Conservation (phyloP, 2,888 invertebrate species). For the Chaitophorus viminalis region DNA sequence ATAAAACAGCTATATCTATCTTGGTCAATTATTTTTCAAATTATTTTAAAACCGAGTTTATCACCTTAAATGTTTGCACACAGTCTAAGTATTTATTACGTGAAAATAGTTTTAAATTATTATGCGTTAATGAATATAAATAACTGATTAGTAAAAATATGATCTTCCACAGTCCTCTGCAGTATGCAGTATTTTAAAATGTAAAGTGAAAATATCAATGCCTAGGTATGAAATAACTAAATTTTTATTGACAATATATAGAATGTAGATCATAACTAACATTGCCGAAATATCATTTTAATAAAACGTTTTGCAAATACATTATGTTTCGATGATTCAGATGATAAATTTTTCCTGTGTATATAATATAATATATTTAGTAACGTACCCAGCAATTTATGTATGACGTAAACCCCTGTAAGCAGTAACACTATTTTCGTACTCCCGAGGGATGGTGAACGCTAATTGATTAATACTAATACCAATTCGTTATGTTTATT, state of each 20-base stretch:
- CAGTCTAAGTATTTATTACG: neutral
- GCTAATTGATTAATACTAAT: conserved; percentile 6
- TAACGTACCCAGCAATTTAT: neutral
- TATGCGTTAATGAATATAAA: neutral
- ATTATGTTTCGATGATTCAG: neutral
- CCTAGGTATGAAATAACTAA: neutral
- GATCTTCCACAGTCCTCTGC: neutral
- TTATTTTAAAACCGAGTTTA: neutral
- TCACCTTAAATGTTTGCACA: neutral
- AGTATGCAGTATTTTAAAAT: too few relatives aligned
- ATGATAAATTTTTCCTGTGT: neutral
- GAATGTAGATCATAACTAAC: neutral
- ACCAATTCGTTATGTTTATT: conserved; percentile 1
- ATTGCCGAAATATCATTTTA: neutral
- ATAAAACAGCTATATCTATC: neutral
- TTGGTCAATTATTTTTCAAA: neutral
- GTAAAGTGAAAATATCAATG: neutral
- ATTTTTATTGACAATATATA: neutral
- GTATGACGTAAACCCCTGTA: neutral
- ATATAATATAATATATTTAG: neutral
- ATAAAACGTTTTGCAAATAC: neutral
- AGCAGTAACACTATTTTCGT: neutral
- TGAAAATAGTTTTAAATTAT: neutral
- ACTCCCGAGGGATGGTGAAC: neutral
- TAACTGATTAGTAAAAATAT: neutral